A percentile compares a stretch with the other conserved stretches of the same genome.
These are phyloP conservation scores for Xestoiulus laeticollis DNA, from an alignment of 2,888 invertebrate species.

Conservation along the genomic window DNA sequence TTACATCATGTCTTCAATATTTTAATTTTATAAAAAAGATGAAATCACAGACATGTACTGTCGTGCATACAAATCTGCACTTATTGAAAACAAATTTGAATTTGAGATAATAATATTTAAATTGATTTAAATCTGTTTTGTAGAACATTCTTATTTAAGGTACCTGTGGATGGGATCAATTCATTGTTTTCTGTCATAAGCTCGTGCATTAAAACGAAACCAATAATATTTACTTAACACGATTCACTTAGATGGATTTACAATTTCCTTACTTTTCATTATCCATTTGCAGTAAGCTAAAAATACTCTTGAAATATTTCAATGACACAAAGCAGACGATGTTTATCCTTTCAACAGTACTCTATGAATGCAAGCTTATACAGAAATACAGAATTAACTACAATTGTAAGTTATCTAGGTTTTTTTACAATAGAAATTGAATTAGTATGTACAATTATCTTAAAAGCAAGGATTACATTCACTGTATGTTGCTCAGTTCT, in stretches of 20 bases:
- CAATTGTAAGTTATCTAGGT: background rate
- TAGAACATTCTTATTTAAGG: background rate
- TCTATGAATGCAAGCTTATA: background rate
- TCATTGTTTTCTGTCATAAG: background rate
- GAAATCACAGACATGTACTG: background rate
- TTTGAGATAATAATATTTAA: background rate
- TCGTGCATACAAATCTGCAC: background rate
- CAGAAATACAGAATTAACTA: background rate
- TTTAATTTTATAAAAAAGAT: too few relatives aligned
- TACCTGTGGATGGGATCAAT: background rate
- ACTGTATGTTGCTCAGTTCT: too few relatives aligned
- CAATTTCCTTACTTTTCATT: background rate
- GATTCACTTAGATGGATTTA: slow-evolving; percentile 12
- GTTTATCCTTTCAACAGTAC: background rate
- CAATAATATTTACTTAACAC: background rate
- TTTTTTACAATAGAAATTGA: background rate
- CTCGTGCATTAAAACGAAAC: background rate
- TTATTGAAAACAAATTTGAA: background rate
- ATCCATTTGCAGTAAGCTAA: background rate
- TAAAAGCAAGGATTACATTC: too few relatives aligned
- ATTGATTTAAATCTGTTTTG: background rate
- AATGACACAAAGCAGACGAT: background rate
- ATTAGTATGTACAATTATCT: too few relatives aligned
- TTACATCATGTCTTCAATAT: too few relatives aligned
- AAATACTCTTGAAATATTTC: background rate